phyloP scores from a whole-genome alignment of 2,113 vertebrate species.

The Parus major region DNA sequence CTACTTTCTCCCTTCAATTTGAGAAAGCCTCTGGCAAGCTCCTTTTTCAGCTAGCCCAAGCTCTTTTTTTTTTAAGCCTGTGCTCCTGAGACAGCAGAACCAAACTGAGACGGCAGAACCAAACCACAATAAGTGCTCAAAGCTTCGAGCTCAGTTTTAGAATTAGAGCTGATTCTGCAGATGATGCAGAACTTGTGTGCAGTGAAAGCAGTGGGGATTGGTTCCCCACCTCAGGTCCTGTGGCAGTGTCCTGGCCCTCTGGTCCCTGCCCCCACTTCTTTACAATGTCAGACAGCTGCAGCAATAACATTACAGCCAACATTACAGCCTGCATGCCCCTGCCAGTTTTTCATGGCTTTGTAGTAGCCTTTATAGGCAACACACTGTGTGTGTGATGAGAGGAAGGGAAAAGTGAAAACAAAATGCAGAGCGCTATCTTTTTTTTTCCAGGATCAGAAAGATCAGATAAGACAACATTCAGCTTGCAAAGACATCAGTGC shows the following conservation, averaged over 20 bases:
- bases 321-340: background rate
- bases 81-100: background rate
- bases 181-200: background rate
- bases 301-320: background rate
- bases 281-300: background rate
- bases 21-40: background rate
- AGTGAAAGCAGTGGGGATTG: background rate
- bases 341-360: background rate
- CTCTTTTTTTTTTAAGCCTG: background rate
- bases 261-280: background rate
- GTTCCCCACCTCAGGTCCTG: background rate
- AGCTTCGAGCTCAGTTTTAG: background rate
- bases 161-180: background rate
- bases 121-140: background rate
- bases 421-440: background rate
- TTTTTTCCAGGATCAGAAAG: background rate
- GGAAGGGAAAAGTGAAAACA: background rate
- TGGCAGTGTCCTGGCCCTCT: accelerated
- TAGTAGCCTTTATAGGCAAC: background rate
- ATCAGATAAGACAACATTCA: background rate
- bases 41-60: background rate
- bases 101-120: background rate
- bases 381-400: background rate
- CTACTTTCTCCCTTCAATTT: background rate
- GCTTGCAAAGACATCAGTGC: background rate